Evolutionary conservation across 2,113 vertebrate genomes (phyloP).

Genomic region (Erpornis zantholeuca): DNA sequence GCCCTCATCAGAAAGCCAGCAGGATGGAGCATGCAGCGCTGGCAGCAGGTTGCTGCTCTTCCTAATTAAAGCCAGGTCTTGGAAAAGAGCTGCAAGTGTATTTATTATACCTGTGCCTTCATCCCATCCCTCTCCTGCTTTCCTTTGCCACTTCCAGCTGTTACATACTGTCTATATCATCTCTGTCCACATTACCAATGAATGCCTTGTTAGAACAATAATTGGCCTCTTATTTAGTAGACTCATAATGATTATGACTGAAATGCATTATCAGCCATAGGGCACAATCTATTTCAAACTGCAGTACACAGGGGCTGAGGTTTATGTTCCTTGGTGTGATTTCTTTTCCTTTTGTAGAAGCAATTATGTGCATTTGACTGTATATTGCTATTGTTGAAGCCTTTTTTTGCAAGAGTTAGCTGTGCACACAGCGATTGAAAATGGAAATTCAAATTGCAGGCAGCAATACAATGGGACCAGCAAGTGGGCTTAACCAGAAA

Average conservation of each 20-base stretch:
- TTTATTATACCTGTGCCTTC: not conserved
- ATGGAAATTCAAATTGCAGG: not conserved
- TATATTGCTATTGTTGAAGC: not conserved
- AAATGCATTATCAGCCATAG: not conserved
- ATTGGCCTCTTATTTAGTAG: conserved; percentile 43
- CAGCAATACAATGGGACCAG: not conserved
- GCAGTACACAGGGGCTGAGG: not conserved
- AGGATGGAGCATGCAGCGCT: not conserved
- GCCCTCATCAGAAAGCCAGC: not conserved
- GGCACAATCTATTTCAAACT: conserved; percentile 7
- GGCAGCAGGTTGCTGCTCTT: not conserved
- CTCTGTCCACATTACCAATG: not conserved
- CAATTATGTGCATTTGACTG: conserved; percentile 27
- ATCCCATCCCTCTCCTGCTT: not conserved
- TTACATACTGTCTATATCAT: not conserved
- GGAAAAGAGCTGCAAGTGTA: not conserved
- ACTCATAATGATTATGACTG: not conserved
- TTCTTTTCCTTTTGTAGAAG: not conserved
- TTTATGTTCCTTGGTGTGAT: conserved; percentile 22
- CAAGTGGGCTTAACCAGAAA: not conserved
- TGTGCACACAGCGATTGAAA: not conserved
- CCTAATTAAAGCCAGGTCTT: not conserved
- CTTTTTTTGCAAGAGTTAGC: not conserved
- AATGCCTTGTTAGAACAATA: conserved; percentile 9
- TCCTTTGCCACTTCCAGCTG: not conserved